Conservation (phyloP, 2,888 invertebrate species). For the Odontocerum albicorne region DNA sequence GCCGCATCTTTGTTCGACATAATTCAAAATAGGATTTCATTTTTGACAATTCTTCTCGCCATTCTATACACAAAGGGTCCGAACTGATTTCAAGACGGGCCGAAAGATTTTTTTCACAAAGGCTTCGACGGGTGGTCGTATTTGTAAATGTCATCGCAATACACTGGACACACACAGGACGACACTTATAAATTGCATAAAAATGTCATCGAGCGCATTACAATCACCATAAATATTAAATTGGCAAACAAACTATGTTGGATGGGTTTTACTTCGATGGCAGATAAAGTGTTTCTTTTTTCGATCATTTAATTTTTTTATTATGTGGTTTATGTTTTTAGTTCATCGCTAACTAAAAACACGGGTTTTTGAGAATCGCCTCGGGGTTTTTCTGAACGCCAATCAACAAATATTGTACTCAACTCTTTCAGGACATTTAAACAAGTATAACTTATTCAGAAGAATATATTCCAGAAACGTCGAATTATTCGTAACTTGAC, state of each 20-base stretch:
- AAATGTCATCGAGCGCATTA: constrained; percentile 33
- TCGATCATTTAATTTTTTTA: too few relatives aligned
- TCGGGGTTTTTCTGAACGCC: too few relatives aligned
- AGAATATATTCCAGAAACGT: too few relatives aligned
- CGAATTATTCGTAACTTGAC: too few relatives aligned
- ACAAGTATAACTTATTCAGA: too few relatives aligned
- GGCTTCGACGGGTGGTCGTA: constrained; percentile 32
- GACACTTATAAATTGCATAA: constrained; percentile 31
- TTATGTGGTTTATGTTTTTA: too few relatives aligned
- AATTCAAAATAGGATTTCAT: constrained; percentile 27
- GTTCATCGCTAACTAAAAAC: too few relatives aligned
- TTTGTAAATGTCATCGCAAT: constrained; percentile 33
- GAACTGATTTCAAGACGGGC: constrained; percentile 1
- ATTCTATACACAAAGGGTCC: constrained; percentile 15
- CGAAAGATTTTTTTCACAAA: constrained; percentile 17
- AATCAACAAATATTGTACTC: too few relatives aligned
- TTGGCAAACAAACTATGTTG: constrained; percentile 15
- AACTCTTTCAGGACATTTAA: too few relatives aligned
- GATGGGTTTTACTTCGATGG: background rate
- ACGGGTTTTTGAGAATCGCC: too few relatives aligned
- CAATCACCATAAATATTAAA: constrained; percentile 16
- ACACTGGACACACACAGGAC: constrained; percentile 10
- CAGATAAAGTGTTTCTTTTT: too few relatives aligned
- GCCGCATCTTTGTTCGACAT: constrained; percentile 24
- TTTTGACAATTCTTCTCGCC: constrained; percentile 25